These are phyloP conservation scores for Leucophenga maculata DNA, from an alignment of 2,888 invertebrate species.

Conservation along the genomic window DNA sequence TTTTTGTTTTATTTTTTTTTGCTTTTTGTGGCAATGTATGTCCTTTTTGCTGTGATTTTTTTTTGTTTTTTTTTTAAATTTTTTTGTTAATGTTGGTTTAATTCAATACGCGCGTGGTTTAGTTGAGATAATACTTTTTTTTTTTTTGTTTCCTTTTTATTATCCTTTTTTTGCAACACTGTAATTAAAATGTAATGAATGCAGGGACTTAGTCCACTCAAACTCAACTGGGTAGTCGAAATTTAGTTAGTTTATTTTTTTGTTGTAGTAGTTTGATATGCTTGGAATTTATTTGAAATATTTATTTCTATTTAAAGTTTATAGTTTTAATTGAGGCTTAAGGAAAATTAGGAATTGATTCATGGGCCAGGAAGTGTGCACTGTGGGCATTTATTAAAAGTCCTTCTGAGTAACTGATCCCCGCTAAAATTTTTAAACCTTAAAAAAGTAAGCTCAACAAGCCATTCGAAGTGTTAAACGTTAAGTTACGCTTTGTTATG, in stretches of 20 bases:
- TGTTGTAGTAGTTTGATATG: neutral
- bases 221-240: neutral
- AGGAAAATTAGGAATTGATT: no score
- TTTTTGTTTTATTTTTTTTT: no score
- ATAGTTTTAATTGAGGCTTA: no score
- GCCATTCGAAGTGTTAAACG: no score
- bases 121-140: slow-evolving; percentile 12
- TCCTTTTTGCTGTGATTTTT: neutral
- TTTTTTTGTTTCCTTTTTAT: neutral
- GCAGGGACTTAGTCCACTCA: neutral
- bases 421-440: no score
- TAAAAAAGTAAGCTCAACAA: no score
- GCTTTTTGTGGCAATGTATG: slow-evolving; percentile 31
- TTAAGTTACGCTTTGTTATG: no score
- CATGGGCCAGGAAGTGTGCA: no score
- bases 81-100: slow-evolving; percentile 13
- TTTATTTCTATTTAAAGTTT: no score
- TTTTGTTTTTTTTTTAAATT: neutral
- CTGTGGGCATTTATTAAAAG: no score
- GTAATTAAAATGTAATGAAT: slow-evolving; percentile 4
- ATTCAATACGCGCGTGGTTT: slow-evolving; percentile 16
- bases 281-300: no score
- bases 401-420: no score
- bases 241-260: neutral
- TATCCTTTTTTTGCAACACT: neutral